Evolutionary conservation across 2,888 invertebrate genomes (phyloP).

Genomic region (Agrochola litura): DNA sequence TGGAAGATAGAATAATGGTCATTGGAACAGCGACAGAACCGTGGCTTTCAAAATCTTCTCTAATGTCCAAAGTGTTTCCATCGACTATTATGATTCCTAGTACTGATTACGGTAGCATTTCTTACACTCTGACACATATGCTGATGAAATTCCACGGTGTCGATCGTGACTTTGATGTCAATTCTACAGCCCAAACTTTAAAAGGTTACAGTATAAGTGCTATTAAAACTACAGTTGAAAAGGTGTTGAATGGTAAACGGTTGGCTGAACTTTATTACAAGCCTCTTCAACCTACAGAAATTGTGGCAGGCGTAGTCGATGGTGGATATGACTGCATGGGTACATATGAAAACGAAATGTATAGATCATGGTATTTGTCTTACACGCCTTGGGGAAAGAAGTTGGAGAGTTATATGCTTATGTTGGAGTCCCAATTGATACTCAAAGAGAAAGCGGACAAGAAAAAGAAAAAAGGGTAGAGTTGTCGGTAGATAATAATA

Average conservation of each 20-base stretch:
- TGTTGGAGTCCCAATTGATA: conserved; percentile 79
- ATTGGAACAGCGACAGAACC: conserved; percentile 93
- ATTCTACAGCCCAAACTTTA: conserved; percentile 89
- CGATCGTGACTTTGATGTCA: conserved; percentile 90
- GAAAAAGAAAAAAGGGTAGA: conserved; percentile 71
- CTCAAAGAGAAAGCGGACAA: conserved; percentile 82
- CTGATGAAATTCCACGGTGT: conserved; percentile 91
- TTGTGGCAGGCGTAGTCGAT: conserved; percentile 85
- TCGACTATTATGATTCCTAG: conserved; percentile 89
- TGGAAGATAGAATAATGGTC: conserved; percentile 92
- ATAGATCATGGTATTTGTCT: conserved; percentile 85
- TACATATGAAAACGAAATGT: conserved; percentile 85
- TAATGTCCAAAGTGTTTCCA: conserved; percentile 90
- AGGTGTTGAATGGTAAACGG: conserved; percentile 85
- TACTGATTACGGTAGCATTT: conserved; percentile 91
- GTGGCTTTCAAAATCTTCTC: conserved; percentile 89
- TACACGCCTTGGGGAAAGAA: conserved; percentile 81
- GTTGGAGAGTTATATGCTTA: conserved; percentile 77
- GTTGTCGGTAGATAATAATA: not conserved
- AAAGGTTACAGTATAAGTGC: conserved; percentile 89
- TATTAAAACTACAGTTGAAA: conserved; percentile 84
- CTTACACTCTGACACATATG: conserved; percentile 88
- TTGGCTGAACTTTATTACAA: conserved; percentile 88
- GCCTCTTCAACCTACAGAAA: conserved; percentile 88
- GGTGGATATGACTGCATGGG: conserved; percentile 78